These are phyloP conservation scores for Ectropis crepuscularia DNA, from an alignment of 2,888 invertebrate genomes.

Conservation along the genomic window DNA sequence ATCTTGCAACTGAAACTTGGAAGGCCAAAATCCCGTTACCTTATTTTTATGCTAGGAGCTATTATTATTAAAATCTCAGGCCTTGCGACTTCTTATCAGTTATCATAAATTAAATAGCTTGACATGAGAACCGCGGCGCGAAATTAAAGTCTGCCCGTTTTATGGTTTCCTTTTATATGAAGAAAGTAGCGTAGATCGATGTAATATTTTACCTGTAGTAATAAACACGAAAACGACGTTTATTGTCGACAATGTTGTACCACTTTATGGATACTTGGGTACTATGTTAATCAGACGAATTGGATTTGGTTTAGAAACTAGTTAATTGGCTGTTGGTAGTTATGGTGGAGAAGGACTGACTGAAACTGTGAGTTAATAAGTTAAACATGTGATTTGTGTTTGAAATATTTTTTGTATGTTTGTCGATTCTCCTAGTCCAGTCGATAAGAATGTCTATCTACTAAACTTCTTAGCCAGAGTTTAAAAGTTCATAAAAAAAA, in stretches of 20 bases:
- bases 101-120: conserved; percentile 31
- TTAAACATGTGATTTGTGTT: too few relatives aligned
- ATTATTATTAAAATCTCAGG: conserved; percentile 30
- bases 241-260: conserved; percentile 6
- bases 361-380: not conserved
- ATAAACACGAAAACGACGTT: conserved; percentile 27
- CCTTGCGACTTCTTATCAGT: conserved; percentile 30
- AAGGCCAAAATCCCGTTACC: conserved; percentile 1
- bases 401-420: too few relatives aligned
- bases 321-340: not conserved
- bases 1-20: too few relatives aligned
- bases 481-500: too few relatives aligned
- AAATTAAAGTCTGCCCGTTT: conserved; percentile 27
- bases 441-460: too few relatives aligned
- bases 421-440: too few relatives aligned
- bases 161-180: conserved; percentile 19
- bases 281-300: conserved; percentile 5
- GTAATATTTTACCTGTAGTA: conserved; percentile 8
- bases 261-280: conserved; percentile 1
- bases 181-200: conserved; percentile 14
- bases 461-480: too few relatives aligned
- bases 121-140: conserved; percentile 27
- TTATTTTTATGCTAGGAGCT: conserved; percentile 24
- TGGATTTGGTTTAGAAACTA: conserved; percentile 1
- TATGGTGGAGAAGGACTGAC: too few relatives aligned